Conservation (phyloP, 2,888 invertebrate species). For the Cybosia mesomella region DNA sequence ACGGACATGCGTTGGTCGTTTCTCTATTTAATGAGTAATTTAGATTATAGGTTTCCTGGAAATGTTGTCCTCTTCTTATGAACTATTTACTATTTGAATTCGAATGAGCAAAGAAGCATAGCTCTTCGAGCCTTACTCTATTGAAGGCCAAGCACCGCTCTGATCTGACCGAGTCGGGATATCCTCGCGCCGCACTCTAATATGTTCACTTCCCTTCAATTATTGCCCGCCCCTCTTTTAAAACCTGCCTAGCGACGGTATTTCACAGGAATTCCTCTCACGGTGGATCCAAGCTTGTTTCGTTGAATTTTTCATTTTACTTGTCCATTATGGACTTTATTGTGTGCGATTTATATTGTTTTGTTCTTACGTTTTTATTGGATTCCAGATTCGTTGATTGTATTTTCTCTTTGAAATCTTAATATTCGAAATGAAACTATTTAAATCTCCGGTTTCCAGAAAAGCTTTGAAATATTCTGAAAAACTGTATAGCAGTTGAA, state of each 20-base stretch:
- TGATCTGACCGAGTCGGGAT: background rate
- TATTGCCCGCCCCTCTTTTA: background rate
- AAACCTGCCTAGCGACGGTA: background rate
- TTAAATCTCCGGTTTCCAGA: too few species aligned
- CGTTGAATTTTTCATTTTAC: background rate
- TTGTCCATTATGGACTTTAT: background rate
- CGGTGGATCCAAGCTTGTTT: background rate
- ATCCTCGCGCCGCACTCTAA: background rate
- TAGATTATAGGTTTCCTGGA: too few species aligned
- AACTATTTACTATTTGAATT: background rate
- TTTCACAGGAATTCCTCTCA: background rate
- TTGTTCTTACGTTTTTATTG: too few species aligned
- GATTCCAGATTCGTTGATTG: too few species aligned
- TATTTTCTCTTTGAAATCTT: too few species aligned
- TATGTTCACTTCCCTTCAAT: slow-evolving; percentile 4
- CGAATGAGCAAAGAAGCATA: background rate
- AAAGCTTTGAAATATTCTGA: too few species aligned
- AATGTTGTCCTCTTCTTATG: too few species aligned
- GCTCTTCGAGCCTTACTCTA: background rate
- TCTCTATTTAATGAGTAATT: too few species aligned
- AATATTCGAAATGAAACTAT: too few species aligned
- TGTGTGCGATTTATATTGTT: background rate
- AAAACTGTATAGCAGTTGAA: too few species aligned
- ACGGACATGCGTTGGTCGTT: too few species aligned
- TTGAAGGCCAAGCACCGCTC: background rate